These are phyloP conservation scores for Dendrocincla fuliginosa DNA, from an alignment of 2,797 vertebrate species.

Conservation along the genomic window DNA sequence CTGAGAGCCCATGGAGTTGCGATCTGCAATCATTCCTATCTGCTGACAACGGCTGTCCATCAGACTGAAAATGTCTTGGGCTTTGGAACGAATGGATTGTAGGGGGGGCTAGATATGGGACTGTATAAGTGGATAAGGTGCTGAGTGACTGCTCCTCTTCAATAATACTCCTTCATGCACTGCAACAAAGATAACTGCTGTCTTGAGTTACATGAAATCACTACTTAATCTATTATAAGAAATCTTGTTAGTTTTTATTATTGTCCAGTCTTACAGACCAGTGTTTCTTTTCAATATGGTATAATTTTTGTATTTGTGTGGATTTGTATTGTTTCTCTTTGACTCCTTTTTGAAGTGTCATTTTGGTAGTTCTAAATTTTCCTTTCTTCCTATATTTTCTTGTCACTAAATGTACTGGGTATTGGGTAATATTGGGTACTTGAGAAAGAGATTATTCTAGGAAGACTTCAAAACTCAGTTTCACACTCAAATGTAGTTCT, in stretches of 20 bases:
- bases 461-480: neutral
- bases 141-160: neutral
- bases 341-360: neutral
- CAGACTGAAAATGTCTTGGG: neutral
- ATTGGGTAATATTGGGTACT: neutral
- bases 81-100: neutral
- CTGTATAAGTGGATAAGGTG: accelerated
- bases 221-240: neutral
- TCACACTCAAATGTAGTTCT: neutral
- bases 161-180: neutral
- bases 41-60: neutral
- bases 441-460: neutral
- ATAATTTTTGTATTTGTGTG: neutral
- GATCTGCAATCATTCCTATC: neutral
- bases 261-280: neutral
- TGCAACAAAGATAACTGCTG: neutral
- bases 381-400: neutral
- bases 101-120: accelerated
- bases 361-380: neutral
- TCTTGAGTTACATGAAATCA: neutral
- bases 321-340: neutral
- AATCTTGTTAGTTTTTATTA: neutral
- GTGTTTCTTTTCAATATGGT: neutral
- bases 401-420: neutral
- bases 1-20: neutral